Evolutionary conservation across 1,140 invertebrate genomes (phyloP), one percentile per base, ranked within the genome.

Genomic region (Hesperophylax magnus): DNA sequence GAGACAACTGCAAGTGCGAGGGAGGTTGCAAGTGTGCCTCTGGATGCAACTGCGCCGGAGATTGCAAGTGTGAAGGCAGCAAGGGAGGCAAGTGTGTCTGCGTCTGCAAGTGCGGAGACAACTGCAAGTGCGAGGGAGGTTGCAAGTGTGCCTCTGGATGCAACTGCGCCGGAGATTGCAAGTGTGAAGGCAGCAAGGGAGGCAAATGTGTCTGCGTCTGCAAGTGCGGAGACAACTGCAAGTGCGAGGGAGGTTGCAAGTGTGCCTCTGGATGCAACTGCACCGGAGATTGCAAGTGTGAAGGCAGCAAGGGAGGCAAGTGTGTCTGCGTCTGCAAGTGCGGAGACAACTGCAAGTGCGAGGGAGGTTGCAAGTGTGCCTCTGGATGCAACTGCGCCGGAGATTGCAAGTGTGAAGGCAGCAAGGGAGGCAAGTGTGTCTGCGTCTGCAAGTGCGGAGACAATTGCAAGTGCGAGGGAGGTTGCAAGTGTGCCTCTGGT

Each of bases 81-180:
- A 85, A 34, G 80, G 84, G 61, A 52, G 65, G 52, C 4, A 83
- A 79, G 17, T 24, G 63, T 17, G 65, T n/a, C 71, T 82, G 81
- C 77, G 78, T 71, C 47, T 79, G 74, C 72, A 79, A 82, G 60
- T 80, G 72, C 39, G 72, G 58, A 31, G 75, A 54, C 18, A 53
- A 77, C 54, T 82, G 78, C 72, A 80, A 79, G 22, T 83, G 61
- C 24, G 72, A 52, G 0, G 74, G 53, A 31, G 72, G 72, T 15
- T 82, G 78, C 72, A 77, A 79, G 27, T 83, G 81, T 34, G 63
- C 47, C 22, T 34, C 31, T 15, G 74, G 86, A 20, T 83, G 85
- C 61, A 85, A 85, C 54, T 87, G 87, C 79, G 86, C 84, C 0
- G 81, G 74, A 18, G 84, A 85, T 47, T 87, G 87, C 85, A 87